phyloP scores from a whole-genome alignment of 1,140 invertebrate genomes.

The Atopsyche davidsoni region DNA sequence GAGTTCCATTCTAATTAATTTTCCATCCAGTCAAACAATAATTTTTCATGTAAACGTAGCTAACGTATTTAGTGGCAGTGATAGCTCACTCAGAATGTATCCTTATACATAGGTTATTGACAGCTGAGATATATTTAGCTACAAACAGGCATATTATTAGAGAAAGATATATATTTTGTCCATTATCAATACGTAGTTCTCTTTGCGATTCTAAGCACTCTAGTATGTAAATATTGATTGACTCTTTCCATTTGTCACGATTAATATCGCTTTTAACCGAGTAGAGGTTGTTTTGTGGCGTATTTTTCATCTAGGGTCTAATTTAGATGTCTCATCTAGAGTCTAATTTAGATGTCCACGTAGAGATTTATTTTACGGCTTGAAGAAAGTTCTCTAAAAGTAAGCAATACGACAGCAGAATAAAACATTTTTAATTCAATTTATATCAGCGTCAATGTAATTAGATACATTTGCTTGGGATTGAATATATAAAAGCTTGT shows the following conservation, averaged over 20 bases:
- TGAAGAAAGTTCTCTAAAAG: neutral
- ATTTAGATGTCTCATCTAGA: constrained; percentile 9
- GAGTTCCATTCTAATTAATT: constrained; percentile 18
- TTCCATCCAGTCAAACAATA: constrained; percentile 31
- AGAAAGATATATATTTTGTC: constrained; percentile 18
- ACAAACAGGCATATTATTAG: too few relatives aligned
- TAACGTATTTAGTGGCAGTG: too few relatives aligned
- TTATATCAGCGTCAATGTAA: neutral
- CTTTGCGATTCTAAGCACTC: constrained; percentile 10
- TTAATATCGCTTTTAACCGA: constrained; percentile 6
- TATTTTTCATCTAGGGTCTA: constrained; percentile 3
- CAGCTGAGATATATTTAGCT: too few relatives aligned
- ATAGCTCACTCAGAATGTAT: too few relatives aligned
- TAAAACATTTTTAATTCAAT: neutral
- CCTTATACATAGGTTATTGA: too few relatives aligned
- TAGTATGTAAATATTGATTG: constrained; percentile 1
- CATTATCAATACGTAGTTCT: constrained; percentile 14
- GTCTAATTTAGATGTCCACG: neutral
- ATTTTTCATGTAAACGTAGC: constrained; percentile 28
- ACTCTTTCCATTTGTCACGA: constrained; percentile 4
- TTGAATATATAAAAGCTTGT: neutral
- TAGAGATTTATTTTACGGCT: neutral
- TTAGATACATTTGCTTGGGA: neutral
- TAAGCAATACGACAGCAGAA: neutral
- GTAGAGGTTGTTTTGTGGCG: constrained; percentile 4